phyloP scores from a whole-genome alignment of 2,797 vertebrate genomes.

The Cyprinella venusta region DNA sequence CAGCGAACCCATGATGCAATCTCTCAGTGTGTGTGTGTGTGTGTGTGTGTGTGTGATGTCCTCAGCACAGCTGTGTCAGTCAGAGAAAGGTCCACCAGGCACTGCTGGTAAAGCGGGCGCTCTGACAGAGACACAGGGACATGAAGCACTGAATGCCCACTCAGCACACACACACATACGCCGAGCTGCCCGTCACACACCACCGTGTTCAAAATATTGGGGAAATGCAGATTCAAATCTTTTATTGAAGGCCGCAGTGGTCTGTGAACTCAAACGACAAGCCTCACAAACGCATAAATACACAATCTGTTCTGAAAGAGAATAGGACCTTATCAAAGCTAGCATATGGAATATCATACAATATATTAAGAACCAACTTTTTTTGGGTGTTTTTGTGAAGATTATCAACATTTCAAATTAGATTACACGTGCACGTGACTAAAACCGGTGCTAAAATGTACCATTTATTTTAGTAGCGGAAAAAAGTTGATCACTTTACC shows the following conservation, averaged over 20 bases:
- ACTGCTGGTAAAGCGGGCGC: constrained; percentile 42
- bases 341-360: background rate
- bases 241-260: constrained; percentile 3
- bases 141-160: constrained; percentile 13
- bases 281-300: background rate
- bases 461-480: too few relatives aligned
- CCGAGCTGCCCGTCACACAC: constrained; percentile 35
- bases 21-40: constrained; percentile 37
- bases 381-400: background rate
- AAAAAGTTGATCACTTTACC: background rate
- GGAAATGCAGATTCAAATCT: constrained; percentile 17
- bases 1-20: constrained; percentile 51
- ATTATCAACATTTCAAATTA: background rate
- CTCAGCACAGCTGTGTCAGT: constrained; percentile 52
- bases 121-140: constrained; percentile 36
- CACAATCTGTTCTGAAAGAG: background rate
- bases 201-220: constrained; percentile 25
- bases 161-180: constrained; percentile 7
- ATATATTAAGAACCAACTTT: background rate
- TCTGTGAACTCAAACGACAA: background rate
- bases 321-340: background rate
- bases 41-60: constrained; percentile 52
- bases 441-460: background rate
- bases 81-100: constrained; percentile 52
- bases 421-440: background rate